Percentiles rank a stretch among this genome's conserved stretches.
Evolutionary conservation across 2,113 vertebrate species (phyloP).

Genomic region (Vicugna pacos): DNA sequence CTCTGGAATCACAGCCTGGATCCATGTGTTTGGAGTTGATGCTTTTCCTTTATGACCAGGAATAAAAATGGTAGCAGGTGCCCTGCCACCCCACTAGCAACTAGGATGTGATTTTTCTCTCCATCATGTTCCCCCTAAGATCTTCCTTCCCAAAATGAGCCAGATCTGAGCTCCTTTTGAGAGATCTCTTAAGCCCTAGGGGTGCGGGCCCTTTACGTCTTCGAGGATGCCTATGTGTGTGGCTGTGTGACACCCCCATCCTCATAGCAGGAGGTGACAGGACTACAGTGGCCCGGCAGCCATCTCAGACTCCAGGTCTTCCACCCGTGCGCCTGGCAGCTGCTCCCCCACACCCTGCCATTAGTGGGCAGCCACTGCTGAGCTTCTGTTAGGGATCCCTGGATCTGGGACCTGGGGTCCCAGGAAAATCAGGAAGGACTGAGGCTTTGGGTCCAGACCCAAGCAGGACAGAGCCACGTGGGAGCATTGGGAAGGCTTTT

Average conservation of each 20-base stretch:
- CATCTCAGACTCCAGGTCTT: accelerated
- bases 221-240: accelerated
- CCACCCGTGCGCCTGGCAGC: accelerated
- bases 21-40: not conserved
- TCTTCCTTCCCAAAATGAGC: not conserved
- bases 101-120: not conserved
- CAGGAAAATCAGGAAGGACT: not conserved
- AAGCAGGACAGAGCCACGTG: accelerated
- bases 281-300: not conserved
- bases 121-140: not conserved
- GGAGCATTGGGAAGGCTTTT: not conserved
- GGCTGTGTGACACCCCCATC: not conserved
- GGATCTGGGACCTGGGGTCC: not conserved
- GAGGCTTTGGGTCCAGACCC: not conserved
- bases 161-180: not conserved
- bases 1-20: not conserved
- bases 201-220: not conserved
- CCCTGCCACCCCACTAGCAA: not conserved
- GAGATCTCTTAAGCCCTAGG: not conserved
- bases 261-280: not conserved
- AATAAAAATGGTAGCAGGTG: not conserved
- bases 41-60: not conserved
- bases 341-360: not conserved
- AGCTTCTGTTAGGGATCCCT: not conserved
- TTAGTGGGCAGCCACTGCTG: not conserved